Percentiles rank a stretch among this genome's conserved stretches.
Conservation (phyloP, 2,888 invertebrate species). For the Ceratothoa steindachneri region DNA sequence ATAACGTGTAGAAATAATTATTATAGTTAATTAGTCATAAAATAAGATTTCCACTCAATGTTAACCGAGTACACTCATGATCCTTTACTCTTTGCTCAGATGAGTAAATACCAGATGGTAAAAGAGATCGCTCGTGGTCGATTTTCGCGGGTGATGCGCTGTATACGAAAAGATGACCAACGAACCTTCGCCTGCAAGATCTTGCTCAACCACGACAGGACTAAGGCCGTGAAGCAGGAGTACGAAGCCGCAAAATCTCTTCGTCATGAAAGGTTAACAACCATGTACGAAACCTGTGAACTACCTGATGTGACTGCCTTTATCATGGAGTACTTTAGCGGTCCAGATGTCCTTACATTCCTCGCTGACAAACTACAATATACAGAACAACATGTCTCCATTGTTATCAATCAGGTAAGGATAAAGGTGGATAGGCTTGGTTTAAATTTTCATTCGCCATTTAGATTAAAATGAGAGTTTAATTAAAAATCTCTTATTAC, state of each 20-base stretch:
- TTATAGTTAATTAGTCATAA: too few relatives aligned
- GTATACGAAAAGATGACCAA: constrained; percentile 70
- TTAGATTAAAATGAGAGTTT: too few relatives aligned
- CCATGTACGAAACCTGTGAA: constrained; percentile 65
- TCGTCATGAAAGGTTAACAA: constrained; percentile 81
- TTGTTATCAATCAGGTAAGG: constrained; percentile 71
- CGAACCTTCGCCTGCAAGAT: constrained; percentile 79
- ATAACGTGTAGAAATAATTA: too few relatives aligned
- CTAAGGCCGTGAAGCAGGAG: constrained; percentile 65
- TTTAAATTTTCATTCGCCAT: too few relatives aligned
- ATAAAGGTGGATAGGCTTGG: too few relatives aligned
- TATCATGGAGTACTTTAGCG: constrained; percentile 62
- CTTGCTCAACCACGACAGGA: constrained; percentile 60
- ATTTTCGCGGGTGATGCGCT: constrained; percentile 80
- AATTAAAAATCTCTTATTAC: too few relatives aligned
- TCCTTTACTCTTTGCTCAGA: constrained; percentile 18
- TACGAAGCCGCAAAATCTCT: constrained; percentile 76
- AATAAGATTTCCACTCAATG: too few relatives aligned
- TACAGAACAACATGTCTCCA: constrained; percentile 85
- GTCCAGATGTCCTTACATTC: constrained; percentile 85
- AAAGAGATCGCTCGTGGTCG: constrained; percentile 62
- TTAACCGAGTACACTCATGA: too few relatives aligned
- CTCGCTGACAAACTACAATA: constrained; percentile 83
- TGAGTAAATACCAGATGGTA: constrained; percentile 37
- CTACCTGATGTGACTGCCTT: constrained; percentile 51